These are phyloP conservation scores for Hapalemur alaotrensis DNA, from an alignment of 2,797 vertebrate species.

Conservation along the genomic window DNA sequence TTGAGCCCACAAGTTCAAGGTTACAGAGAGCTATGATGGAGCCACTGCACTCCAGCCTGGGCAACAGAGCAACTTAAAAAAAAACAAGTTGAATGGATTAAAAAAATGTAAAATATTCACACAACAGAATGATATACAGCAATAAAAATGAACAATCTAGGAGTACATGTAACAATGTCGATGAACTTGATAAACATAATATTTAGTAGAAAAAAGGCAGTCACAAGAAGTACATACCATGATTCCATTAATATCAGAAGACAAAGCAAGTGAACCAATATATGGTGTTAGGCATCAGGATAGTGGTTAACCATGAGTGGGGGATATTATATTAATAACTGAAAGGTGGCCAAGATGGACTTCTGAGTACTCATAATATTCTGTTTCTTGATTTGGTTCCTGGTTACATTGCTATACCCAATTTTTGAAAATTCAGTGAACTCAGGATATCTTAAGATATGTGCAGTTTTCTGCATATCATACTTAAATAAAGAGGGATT, in stretches of 20 bases:
- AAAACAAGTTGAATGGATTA: background rate
- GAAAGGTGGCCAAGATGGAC: background rate
- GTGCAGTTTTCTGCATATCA: background rate
- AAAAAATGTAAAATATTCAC: background rate
- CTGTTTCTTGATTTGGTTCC: background rate
- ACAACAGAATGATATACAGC: background rate
- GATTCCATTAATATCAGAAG: background rate
- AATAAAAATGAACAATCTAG: background rate
- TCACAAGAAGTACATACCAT: background rate
- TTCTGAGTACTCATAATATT: background rate
- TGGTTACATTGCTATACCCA: background rate
- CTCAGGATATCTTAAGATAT: background rate
- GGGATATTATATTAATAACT: background rate
- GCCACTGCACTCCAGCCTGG: background rate
- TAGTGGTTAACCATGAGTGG: background rate
- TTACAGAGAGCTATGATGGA: background rate
- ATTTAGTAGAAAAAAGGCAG: background rate
- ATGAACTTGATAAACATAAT: background rate
- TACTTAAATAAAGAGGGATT: background rate
- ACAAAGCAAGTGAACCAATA: background rate
- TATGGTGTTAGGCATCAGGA: background rate
- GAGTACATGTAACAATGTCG: background rate
- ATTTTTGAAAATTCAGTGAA: background rate
- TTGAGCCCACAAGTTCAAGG: background rate
- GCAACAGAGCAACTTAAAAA: background rate